Base-by-base conservation (phyloP, 2,797 vertebrate species). In the Dermochelys coriacea region DNA sequence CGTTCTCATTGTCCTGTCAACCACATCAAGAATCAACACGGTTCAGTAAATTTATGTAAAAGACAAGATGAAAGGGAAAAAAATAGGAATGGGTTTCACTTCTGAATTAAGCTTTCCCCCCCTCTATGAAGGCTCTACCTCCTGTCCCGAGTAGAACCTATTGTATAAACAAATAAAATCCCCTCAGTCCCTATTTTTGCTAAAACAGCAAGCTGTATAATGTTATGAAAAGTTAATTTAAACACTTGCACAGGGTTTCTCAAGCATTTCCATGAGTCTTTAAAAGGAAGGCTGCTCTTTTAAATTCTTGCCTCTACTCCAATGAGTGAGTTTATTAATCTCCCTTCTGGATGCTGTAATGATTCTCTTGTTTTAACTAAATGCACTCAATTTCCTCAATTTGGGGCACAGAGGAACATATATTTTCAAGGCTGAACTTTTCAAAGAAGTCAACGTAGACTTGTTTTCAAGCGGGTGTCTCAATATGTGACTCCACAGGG, bases 21-120 rank as follows among this genome's bases (percentile, higher is more conserved):
- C 74, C 50, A 34, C 3, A 29, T 77, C 91, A 93, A 41, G 88
- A 92, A 95, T 47, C 3, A 10, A 87, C 37, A 84, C 4, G 19
- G 23, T 51, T 55, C 47, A 71, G 34, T 64, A 81, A 82, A 85
- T 54, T 1, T 11, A 77, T 23, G 11, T 1, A 84, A 50, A 8
- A 31, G 16, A 87, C 29, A 82, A 95, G 85, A 29, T 6, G 2
- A 47, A 83, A 94, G 23, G 5, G 41, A 61, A 74, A 2, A 31
- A 82, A 74, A 45, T 0, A 2, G 51, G 50, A 79, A 25, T 51
- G 7, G 18, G 19, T 68, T 85, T 84, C n/a, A 82, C 78, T 52
- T n/a, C 27, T 1, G 0, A 45, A 4, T 4, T 31, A 1, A 10
- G 31, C 2, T 4, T n/a, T n/a, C n/a, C 1, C 2, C 14, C 19